Evolutionary conservation across 2,797 vertebrate genomes (phyloP).

Genomic region (Enteromius trimaculatus): DNA sequence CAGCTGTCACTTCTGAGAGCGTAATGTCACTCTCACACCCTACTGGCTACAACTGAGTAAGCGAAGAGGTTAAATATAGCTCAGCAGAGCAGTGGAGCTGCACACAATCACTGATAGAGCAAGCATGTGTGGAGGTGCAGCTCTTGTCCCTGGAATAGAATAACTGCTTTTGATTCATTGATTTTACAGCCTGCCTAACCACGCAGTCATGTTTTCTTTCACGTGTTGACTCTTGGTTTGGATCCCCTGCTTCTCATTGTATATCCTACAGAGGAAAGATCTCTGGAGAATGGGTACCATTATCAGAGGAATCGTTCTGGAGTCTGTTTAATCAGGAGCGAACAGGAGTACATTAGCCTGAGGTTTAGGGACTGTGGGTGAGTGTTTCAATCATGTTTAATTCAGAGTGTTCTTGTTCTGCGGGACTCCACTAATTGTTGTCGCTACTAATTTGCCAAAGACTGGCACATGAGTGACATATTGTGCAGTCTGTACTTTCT

Average conservation of each 20-base stretch:
- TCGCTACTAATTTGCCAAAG: background rate
- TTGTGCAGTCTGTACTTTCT: background rate
- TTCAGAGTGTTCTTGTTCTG: background rate
- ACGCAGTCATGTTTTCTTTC: background rate
- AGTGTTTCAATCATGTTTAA: conserved; percentile 33
- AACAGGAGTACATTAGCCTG: background rate
- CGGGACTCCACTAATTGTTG: background rate
- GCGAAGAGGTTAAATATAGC: conserved; percentile 94
- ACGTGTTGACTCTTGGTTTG: conserved; percentile 13
- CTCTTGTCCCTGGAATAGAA: conserved; percentile 63
- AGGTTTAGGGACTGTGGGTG: conserved; percentile 45
- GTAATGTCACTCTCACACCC: conserved; percentile 85
- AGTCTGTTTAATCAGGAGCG: background rate
- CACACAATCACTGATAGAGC: conserved; percentile 68
- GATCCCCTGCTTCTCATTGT: background rate
- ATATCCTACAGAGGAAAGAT: background rate
- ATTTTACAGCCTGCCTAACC: background rate
- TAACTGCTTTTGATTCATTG: conserved; percentile 17
- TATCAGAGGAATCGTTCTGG: background rate
- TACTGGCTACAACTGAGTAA: conserved; percentile 87
- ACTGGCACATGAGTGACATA: background rate
- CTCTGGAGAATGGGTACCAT: conserved; percentile 12
- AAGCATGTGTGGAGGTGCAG: conserved; percentile 73
- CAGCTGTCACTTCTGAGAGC: conserved; percentile 84
- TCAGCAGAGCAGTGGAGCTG: conserved; percentile 69